These are phyloP conservation scores for Brachypteracias leptosomus DNA, from an alignment of 2,113 vertebrate genomes.

Conservation along the genomic window DNA sequence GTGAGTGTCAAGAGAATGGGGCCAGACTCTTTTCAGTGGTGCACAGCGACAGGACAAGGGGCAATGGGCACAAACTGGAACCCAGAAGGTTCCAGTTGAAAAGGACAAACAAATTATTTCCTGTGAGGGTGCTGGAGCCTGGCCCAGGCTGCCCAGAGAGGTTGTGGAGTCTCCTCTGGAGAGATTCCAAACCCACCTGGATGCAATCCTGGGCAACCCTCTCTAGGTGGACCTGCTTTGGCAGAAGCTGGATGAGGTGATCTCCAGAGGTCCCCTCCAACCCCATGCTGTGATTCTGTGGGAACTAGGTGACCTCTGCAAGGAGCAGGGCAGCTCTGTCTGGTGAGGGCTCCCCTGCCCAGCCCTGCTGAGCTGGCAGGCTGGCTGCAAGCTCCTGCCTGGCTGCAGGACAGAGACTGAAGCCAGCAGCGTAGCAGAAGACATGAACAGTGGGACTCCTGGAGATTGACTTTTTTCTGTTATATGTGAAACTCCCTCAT, in stretches of 20 bases:
- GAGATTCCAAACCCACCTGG: not conserved
- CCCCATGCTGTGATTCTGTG: not conserved
- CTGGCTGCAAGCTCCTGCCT: not conserved
- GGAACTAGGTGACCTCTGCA: not conserved
- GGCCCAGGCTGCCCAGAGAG: not conserved
- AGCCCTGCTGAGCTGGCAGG: not conserved
- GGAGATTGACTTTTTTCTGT: not conserved
- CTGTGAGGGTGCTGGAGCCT: not conserved
- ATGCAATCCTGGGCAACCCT: not conserved
- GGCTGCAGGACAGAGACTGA: not conserved
- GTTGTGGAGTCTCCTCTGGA: not conserved
- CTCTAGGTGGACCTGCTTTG: not conserved
- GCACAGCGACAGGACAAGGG: not conserved
- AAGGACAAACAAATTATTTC: not conserved
- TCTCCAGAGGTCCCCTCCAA: not conserved
- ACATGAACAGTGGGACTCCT: not conserved
- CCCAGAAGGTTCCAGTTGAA: not conserved
- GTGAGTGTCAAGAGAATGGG: not conserved
- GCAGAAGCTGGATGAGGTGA: not conserved
- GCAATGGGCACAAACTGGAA: not conserved
- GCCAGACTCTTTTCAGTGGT: not conserved
- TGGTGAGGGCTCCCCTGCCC: not conserved
- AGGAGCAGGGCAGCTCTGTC: not conserved
- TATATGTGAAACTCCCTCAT: accelerated
- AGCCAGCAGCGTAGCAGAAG: not conserved